These are phyloP conservation scores for Meloidogyne floridensis DNA, from an alignment of 1,140 invertebrate species.

Conservation along the genomic window DNA sequence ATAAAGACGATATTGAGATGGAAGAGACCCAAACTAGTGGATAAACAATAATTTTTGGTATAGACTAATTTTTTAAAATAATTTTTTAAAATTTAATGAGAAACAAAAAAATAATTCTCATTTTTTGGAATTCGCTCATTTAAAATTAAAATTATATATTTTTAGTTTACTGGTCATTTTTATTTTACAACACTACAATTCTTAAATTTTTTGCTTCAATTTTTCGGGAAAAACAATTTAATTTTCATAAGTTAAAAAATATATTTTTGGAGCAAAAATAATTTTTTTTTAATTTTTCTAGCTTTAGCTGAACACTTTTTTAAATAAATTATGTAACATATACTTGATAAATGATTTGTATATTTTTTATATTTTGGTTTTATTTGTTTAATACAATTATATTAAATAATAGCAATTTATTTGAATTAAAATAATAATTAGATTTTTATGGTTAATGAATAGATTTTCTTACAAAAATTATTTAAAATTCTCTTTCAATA, in stretches of 20 bases:
- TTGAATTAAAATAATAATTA: too few relatives aligned
- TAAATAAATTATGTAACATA: too few relatives aligned
- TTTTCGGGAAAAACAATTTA: background rate
- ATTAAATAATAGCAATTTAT: too few relatives aligned
- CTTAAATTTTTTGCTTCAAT: background rate
- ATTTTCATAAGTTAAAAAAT: too few relatives aligned
- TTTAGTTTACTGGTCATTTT: constrained; percentile 4
- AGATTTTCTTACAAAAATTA: too few relatives aligned
- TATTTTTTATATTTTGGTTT: too few relatives aligned
- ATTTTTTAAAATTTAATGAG: background rate
- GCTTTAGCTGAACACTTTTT: too few relatives aligned
- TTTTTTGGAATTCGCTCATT: constrained; percentile 1
- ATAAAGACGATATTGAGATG: constrained; percentile 15
- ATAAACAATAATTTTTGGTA: background rate
- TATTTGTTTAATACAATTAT: too few relatives aligned
- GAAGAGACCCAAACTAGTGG: background rate
- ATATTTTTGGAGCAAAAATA: background rate
- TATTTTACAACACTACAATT: background rate
- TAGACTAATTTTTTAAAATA: background rate
- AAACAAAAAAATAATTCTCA: background rate
- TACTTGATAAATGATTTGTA: too few relatives aligned
- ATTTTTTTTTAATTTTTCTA: too few relatives aligned
- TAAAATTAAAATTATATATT: background rate
- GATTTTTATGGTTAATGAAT: too few relatives aligned
- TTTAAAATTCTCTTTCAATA: too few relatives aligned